Base-by-base conservation (phyloP, 2,888 invertebrate genomes). In the Caenorhabditis imperialis region DNA sequence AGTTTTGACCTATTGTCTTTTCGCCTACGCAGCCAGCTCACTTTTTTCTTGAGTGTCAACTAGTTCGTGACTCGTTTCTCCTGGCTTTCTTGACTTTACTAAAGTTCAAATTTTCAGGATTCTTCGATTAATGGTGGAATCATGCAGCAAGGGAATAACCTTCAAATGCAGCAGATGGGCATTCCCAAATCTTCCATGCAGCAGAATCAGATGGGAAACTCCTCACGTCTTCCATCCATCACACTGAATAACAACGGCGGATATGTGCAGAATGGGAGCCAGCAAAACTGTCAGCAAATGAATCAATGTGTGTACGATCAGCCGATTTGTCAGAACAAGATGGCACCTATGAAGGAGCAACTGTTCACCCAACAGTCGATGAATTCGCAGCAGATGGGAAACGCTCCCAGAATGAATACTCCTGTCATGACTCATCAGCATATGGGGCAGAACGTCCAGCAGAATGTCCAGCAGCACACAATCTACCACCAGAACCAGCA, bases 71-170 rank as follows among this genome's bases (percentile, higher is more conserved):
- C 30, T 33, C 40, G 40, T 20, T 51, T 23, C 37, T 37, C 48
- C 37, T 18, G 27, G 33, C 40, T 40, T 16, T 48, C 38, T 48
- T 48, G 7, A 45, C 40, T 54, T 45, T 42, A 35, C 30, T 22
- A 27, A 55, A 16, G 53, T 38, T 54, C 3, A 27, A 35, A n/a
- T 71, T 71, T 37, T 44, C 35, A 73, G 73, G 44, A 65, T 48
- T 27, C 63, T 12, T 60, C 73, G 37, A 73, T 73, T 55, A 67
- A 73, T 65, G 67, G 67, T 65, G 67, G 67, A 16, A 30, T 22
- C 20, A 42, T 67, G 48, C 57, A 37, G 5, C 58, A 57, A 33
- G 33, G 16, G 50, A 57, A 42, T 27, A 58, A 27, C 38, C 3
- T 44, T 27, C 57, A 57, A 22, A 57, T 57, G 47, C 62, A 57